Evolutionary conservation across 2,113 vertebrate genomes (phyloP).

Genomic region (Nicator chloris): DNA sequence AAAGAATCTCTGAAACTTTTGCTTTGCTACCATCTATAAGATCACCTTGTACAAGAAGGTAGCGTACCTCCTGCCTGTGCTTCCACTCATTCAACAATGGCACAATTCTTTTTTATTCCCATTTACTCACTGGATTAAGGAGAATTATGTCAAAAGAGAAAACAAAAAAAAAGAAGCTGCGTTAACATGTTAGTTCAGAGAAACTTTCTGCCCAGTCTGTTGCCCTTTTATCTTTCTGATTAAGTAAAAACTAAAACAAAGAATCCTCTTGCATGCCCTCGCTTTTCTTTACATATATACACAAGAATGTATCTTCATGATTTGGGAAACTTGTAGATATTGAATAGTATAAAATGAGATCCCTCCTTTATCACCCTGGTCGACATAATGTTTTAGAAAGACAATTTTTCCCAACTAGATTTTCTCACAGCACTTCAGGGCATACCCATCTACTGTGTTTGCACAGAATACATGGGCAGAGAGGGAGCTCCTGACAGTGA

Average conservation of each 20-base stretch:
- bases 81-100: background rate
- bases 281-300: background rate
- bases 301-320: background rate
- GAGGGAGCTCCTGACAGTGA: background rate
- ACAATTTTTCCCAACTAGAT: background rate
- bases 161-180: background rate
- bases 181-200: background rate
- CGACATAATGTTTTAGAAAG: background rate
- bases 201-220: background rate
- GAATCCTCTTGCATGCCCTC: background rate
- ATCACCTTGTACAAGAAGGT: background rate
- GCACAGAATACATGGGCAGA: background rate
- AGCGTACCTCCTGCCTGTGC: background rate
- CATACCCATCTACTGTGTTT: background rate
- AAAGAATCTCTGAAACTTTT: background rate
- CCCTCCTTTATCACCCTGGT: background rate
- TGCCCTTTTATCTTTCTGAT: background rate
- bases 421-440: background rate
- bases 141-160: background rate
- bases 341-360: background rate
- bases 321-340: background rate
- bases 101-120: background rate
- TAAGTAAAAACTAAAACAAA: background rate
- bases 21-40: background rate
- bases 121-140: background rate